These are phyloP conservation scores for Micromesistius poutassou DNA, from an alignment of 2,797 vertebrate genomes.

Conservation along the genomic window DNA sequence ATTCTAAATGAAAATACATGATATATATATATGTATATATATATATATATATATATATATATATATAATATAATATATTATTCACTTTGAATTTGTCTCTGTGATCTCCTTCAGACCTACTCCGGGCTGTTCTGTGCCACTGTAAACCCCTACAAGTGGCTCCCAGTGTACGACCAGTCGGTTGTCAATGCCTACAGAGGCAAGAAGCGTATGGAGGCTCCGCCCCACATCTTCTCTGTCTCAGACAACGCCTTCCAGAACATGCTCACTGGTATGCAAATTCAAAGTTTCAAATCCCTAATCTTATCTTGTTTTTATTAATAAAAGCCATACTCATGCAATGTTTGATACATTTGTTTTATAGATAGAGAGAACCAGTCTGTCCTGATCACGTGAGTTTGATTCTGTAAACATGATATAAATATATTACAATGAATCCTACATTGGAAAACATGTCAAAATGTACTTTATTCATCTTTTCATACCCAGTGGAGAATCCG, in stretches of 20 bases:
- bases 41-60: too few relatives aligned
- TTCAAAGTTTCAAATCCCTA: neutral
- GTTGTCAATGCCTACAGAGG: conserved; percentile 45
- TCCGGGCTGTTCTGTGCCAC: conserved; percentile 52
- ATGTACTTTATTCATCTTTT: neutral
- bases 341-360: neutral
- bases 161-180: conserved; percentile 67
- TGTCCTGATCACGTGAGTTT: neutral
- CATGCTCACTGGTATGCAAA: conserved; percentile 70
- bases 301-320: neutral
- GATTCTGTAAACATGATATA: neutral
- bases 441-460: too few relatives aligned
- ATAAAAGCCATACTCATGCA: conserved; percentile 51
- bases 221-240: conserved; percentile 67
- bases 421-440: too few relatives aligned
- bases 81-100: neutral
- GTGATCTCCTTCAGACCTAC: conserved; percentile 2
- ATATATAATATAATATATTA: too few relatives aligned
- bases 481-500: conserved; percentile 4
- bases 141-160: conserved; percentile 62
- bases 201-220: conserved; percentile 60
- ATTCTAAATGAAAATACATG: neutral
- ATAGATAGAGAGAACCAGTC: conserved; percentile 1
- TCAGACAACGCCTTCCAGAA: conserved; percentile 77
- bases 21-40: too few relatives aligned